Base-by-base conservation (phyloP, 1,140 invertebrate genomes). In the Meloidogyne hapla region DNA sequence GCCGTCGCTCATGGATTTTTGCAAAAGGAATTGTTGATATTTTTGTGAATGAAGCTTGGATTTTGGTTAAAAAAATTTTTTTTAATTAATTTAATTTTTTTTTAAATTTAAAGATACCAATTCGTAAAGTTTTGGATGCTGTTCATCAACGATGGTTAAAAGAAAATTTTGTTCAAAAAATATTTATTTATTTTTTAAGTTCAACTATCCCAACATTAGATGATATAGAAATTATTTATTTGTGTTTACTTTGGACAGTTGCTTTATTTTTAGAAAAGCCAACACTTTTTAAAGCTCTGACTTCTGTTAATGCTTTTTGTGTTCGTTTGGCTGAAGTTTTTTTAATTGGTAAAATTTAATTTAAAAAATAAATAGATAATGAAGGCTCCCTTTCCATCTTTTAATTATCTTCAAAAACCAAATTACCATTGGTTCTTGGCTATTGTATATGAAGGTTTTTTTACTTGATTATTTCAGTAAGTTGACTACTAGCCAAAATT, bases 221-320 rank as follows among this genome's bases (percentile, higher is more conserved):
- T 68, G 81, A 82, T 72, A 65, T 80, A 40, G 81, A 82, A 26
- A 82, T 83, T 64, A 56, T 80, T 38, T 70, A 77, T 5, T 66
- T 82, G 1, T 23, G 80, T 40, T 63, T 82, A 33, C 74, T 82
- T 15, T 82, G 80, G 80, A 76, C 81, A 18, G 40, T 77, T 38
- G 25, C 80, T 12, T 38, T 82, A 13, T 65, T 66, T 9, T n/a
- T 61, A 2, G 81, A 83, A 56, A 62, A 77, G 12, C 70, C 66
- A 26, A 65, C 77, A 4, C 48, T 79, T n/a, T 82, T 83, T 26
- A 75, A 62, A 40, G 66, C 81, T 8, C 83, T 77, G n/a, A 38
- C 78, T 18, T 28, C 81, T 21, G 72, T 74, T 10, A 69, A 56
- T 26, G 81, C 77, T 18, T 72, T 82, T 33, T 82, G 69, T 61